Conservation (phyloP, 1,140 invertebrate species). For the Brachionus paranguensis region DNA sequence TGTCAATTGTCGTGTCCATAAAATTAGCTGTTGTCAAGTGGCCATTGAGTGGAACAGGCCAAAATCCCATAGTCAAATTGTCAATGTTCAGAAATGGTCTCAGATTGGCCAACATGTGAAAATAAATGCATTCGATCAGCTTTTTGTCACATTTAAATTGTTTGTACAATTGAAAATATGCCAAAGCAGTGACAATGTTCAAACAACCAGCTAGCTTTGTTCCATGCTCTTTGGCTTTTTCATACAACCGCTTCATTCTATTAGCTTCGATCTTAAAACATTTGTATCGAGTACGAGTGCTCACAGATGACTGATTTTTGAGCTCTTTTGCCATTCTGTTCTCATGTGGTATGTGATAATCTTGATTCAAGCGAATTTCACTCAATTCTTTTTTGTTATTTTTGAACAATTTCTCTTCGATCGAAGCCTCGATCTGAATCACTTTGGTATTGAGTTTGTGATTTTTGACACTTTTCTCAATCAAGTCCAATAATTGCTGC, state of each 20-base stretch:
- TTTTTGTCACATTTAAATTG: slow-evolving; percentile 5
- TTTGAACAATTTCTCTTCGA: neutral
- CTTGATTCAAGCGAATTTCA: neutral
- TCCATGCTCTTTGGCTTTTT: neutral
- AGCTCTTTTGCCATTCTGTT: neutral
- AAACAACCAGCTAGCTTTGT: neutral
- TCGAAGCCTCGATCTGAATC: neutral
- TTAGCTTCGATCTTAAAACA: neutral
- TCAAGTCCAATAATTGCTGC: neutral
- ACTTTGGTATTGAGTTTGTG: neutral
- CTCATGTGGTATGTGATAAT: slow-evolving; percentile 7
- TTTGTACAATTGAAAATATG: neutral
- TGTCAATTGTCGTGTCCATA: neutral
- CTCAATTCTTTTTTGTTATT: neutral
- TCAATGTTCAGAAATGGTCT: slow-evolving; percentile 8
- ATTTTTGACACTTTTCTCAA: neutral
- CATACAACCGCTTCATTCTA: neutral
- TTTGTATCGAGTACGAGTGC: neutral
- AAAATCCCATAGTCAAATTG: neutral
- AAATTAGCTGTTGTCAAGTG: neutral
- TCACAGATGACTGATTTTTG: neutral
- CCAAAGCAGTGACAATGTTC: neutral
- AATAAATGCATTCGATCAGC: neutral
- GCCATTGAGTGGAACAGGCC: neutral
- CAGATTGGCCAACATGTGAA: slow-evolving; percentile 10